Base-by-base conservation (phyloP, 2,888 invertebrate species). In the Candidula unifasciata region DNA sequence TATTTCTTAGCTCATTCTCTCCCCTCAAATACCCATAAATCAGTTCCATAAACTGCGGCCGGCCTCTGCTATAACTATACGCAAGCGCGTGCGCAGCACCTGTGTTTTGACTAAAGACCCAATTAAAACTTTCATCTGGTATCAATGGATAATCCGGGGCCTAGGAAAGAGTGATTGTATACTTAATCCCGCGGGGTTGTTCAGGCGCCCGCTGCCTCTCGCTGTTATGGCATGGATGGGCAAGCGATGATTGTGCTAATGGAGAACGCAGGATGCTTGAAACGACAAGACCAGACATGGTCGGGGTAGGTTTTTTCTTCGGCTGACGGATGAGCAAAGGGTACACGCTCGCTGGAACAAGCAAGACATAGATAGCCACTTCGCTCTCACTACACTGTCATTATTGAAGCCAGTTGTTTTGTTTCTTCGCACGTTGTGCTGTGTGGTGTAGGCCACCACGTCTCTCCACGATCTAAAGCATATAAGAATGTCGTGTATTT, bases 71-170 rank as follows among this genome's bases (percentile, higher is more conserved):
- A 16, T 33, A 57, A 1, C 27, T 18, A 3, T 80, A 30, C 18
- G 27, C 21, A 3, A n/a, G 30, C 16, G 21, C 33, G 24, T 16
- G 80, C 52, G n/a, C 8, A 27, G 64, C 74, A 82, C 82, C 60
- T 82, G 82, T 74, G 73, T 27, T 24, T 21, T 27, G 35, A 60
- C 73, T 33, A 10, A 44, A n/a, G 18, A 27, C 27, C 82, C 82
- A 82, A 82, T 82, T 82, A 82, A 82, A 82, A 30, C 74, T 10
- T 60, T 82, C 82, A 74, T 30, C 82, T 82, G 82, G 37, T 35
- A 37, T 82, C 57, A 73, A 82, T 82, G 82, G 73, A 60, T 44
- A 74, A 73, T 44, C 74, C 74, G 44, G 82, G 24, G 64, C 18
- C 60, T 18, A 0, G 27, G 27, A 81, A 73, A n/a, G 57, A 60